A percentile compares a stretch with the other conserved stretches of the same genome.
phyloP scores from a whole-genome alignment of 1,140 invertebrate genomes.

The Pseudobourletiella spinata region DNA sequence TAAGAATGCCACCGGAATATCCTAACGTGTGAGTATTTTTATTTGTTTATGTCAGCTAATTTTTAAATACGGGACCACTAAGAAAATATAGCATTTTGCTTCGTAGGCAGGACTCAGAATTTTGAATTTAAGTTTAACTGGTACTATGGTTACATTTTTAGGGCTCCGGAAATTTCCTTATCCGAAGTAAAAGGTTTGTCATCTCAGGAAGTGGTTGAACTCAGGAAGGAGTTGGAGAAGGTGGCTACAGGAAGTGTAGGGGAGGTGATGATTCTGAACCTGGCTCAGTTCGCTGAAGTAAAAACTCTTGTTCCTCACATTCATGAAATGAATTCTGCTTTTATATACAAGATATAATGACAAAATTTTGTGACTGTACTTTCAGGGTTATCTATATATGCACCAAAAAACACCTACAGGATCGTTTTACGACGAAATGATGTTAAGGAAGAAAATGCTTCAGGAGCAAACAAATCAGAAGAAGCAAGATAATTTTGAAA shows the following conservation, averaged over 20 bases:
- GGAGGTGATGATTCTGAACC: constrained; percentile 33
- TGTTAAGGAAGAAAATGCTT: constrained; percentile 21
- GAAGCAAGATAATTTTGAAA: constrained; percentile 22
- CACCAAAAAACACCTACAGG: constrained; percentile 32
- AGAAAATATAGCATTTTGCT: background rate
- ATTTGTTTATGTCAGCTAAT: no score
- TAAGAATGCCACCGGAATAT: constrained; percentile 24
- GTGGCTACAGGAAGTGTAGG: constrained; percentile 19
- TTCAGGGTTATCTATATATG: constrained; percentile 24
- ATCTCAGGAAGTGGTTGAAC: constrained; percentile 25
- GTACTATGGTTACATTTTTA: constrained; percentile 7
- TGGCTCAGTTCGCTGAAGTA: constrained; percentile 26
- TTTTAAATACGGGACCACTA: background rate
- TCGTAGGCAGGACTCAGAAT: background rate
- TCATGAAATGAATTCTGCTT: background rate
- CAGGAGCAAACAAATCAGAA: constrained; percentile 26
- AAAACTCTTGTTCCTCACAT: background rate
- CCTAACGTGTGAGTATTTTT: constrained; percentile 26
- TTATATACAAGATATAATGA: background rate
- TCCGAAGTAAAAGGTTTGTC: constrained; percentile 26
- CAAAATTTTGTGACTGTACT: no score
- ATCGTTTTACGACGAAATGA: constrained; percentile 34
- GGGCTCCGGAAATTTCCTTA: constrained; percentile 20
- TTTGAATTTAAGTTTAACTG: background rate
- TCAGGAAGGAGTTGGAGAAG: constrained; percentile 20